Evolutionary conservation across 2,113 vertebrate genomes (phyloP).

Genomic region (Thryonomys swinderianus): DNA sequence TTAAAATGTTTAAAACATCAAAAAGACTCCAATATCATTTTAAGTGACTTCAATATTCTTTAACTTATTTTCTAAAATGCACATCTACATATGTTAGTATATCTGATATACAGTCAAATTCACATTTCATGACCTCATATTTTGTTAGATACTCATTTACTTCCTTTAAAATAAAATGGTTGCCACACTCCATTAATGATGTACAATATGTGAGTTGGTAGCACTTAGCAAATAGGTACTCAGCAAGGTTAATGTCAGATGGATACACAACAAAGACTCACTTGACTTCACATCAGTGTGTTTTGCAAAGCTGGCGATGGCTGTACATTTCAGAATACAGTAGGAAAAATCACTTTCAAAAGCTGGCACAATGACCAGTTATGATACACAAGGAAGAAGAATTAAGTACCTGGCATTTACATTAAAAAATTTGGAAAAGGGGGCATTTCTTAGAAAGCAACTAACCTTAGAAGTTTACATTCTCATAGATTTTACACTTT

Average conservation of each 20-base stretch:
- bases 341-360: conserved; percentile 19
- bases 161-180: conserved; percentile 45
- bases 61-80: not conserved
- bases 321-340: conserved; percentile 6
- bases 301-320: conserved; percentile 50
- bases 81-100: not conserved
- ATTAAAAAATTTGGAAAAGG: not conserved
- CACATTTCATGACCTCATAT: not conserved
- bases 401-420: not conserved
- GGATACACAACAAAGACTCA: conserved; percentile 74
- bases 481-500: not conserved
- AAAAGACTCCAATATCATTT: not conserved
- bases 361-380: not conserved
- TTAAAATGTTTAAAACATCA: not conserved
- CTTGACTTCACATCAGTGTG: not conserved
- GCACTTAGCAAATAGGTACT: conserved; percentile 35
- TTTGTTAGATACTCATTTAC: not conserved
- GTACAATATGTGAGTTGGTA: conserved; percentile 16
- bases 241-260: conserved; percentile 81
- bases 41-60: not conserved
- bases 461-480: not conserved
- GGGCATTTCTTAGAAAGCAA: not conserved
- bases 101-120: not conserved
- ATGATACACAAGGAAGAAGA: not conserved
- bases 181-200: conserved; percentile 27